Conservation (phyloP, 2,888 invertebrate genomes). For the Diarsia dahlii region DNA sequence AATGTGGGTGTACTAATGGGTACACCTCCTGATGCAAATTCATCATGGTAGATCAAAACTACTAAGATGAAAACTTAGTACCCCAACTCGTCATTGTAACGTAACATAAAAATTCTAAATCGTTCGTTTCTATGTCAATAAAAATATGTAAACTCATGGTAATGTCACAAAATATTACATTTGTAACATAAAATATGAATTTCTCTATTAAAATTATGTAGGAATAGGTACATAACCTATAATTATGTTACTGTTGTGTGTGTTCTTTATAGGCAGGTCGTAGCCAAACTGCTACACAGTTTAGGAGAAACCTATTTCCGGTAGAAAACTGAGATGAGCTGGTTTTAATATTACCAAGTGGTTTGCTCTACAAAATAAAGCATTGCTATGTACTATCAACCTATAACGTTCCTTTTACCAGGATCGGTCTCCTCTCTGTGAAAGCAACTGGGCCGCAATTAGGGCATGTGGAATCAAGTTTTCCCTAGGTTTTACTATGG, state of each 20-base stretch:
- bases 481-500: no score
- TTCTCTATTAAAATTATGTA: background rate
- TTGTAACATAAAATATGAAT: background rate
- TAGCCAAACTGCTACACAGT: background rate
- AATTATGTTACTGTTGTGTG: no score
- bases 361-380: background rate
- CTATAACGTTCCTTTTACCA: background rate
- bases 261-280: background rate
- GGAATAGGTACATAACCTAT: background rate
- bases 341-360: background rate
- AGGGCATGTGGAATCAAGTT: no score
- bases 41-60: background rate
- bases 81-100: background rate
- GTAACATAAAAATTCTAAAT: background rate
- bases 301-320: background rate
- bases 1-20: no score
- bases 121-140: background rate
- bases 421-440: background rate
- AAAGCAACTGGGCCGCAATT: background rate
- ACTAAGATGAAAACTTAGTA: background rate
- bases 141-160: background rate
- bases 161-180: background rate
- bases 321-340: background rate
- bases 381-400: background rate
- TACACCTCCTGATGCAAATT: background rate